Evolutionary conservation across 2,113 vertebrate genomes (phyloP).

Genomic region (Atractosteus spatula): DNA sequence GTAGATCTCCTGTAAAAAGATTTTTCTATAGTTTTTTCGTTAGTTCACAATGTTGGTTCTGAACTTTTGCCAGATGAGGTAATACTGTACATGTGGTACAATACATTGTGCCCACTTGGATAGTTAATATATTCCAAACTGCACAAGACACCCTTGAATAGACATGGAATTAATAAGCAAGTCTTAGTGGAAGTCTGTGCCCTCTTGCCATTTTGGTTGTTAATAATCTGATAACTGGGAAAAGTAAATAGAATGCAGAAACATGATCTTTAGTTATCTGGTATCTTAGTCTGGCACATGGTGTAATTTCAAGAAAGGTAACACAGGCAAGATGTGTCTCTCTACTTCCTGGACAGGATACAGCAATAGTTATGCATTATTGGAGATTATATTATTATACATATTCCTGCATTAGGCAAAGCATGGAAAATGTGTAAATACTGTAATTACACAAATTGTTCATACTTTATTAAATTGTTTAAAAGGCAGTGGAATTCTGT

Average conservation of each 20-base stretch:
- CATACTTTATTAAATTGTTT: too few relatives aligned
- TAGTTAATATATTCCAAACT: slow-evolving; percentile 7
- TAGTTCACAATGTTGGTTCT: neutral
- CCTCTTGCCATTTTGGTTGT: slow-evolving; percentile 1
- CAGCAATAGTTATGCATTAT: too few relatives aligned
- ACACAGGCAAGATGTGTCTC: slow-evolving; percentile 23
- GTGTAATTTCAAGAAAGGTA: neutral
- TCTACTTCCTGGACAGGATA: slow-evolving; percentile 17
- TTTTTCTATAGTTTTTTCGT: neutral
- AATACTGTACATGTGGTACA: neutral
- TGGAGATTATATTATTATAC: too few relatives aligned
- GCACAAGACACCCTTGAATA: neutral
- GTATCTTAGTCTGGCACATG: neutral
- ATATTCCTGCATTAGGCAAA: too few relatives aligned
- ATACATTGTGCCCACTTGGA: neutral
- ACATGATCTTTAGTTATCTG: slow-evolving; percentile 1
- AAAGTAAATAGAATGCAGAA: slow-evolving; percentile 7
- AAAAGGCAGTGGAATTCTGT: too few relatives aligned
- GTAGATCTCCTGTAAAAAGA: too few relatives aligned
- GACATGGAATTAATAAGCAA: neutral
- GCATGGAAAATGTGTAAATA: too few relatives aligned
- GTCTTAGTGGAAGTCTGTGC: neutral
- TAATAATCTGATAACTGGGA: slow-evolving; percentile 7
- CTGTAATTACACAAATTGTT: too few relatives aligned
- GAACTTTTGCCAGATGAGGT: slow-evolving; percentile 4